Evolutionary conservation across 2,888 invertebrate species (phyloP).

Genomic region (Syrista parreyssii): DNA sequence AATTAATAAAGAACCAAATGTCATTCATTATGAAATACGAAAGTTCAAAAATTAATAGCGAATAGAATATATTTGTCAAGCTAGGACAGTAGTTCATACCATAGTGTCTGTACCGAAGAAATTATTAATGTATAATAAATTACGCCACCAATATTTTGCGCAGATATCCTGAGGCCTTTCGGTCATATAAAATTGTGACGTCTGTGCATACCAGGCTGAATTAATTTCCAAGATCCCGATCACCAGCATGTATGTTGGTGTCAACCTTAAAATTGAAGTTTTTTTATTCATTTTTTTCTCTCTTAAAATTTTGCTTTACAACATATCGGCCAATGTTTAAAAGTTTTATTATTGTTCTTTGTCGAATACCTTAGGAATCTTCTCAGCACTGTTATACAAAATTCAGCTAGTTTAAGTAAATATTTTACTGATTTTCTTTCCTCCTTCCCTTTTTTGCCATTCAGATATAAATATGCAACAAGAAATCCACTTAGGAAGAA

Average conservation of each 20-base stretch:
- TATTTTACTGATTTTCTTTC: conserved; percentile 31
- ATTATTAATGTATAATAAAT: conserved; percentile 68
- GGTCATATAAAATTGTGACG: conserved; percentile 58
- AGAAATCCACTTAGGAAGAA: conserved; percentile 65
- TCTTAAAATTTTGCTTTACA: background rate
- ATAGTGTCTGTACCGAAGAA: conserved; percentile 62
- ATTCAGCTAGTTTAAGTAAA: conserved; percentile 30
- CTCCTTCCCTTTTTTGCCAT: conserved; percentile 29
- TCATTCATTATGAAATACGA: background rate
- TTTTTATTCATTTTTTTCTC: background rate
- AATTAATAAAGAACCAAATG: background rate
- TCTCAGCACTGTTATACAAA: conserved; percentile 47
- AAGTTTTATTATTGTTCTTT: background rate
- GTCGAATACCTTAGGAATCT: conserved; percentile 63
- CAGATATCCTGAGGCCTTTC: conserved; percentile 65
- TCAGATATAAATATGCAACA: conserved; percentile 47
- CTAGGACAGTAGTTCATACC: conserved; percentile 44
- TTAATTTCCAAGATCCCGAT: conserved; percentile 64
- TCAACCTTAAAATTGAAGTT: conserved; percentile 56
- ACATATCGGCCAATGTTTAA: background rate
- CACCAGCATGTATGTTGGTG: conserved; percentile 65
- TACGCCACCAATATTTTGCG: conserved; percentile 69
- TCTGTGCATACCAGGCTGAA: conserved; percentile 59
- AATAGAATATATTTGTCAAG: background rate
- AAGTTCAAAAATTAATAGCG: background rate